Evolutionary conservation across 2,888 invertebrate genomes (phyloP).

Genomic region (Meteorus cinctellus): DNA sequence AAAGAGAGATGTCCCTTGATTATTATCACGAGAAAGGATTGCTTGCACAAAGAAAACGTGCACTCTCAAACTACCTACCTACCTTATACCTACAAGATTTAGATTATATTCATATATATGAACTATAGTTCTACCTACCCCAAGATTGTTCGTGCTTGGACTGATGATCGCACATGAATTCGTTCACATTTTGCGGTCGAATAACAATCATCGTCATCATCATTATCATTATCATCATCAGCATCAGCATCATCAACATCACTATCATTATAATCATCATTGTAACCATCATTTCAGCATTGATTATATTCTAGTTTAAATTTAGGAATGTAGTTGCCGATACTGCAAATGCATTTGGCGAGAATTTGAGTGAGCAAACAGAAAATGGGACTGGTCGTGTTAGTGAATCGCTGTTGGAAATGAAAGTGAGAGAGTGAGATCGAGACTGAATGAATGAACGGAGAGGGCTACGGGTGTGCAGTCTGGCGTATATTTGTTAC

Average conservation of each 20-base stretch:
- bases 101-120: slow-evolving; percentile 1
- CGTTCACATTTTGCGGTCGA: slow-evolving; percentile 7
- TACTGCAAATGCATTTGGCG: slow-evolving; percentile 2
- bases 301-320: background rate
- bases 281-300: background rate
- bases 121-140: slow-evolving; percentile 6
- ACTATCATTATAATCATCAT: background rate
- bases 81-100: slow-evolving; percentile 2
- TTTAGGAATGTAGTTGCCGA: slow-evolving; percentile 2
- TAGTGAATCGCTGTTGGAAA: background rate
- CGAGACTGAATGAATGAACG: slow-evolving; percentile 4
- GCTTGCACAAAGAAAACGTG: slow-evolving; percentile 13
- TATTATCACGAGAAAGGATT: slow-evolving; percentile 15
- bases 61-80: background rate
- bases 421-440: background rate
- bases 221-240: background rate
- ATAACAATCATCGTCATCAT: background rate
- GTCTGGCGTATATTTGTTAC: slow-evolving; percentile 67
- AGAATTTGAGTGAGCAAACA: slow-evolving; percentile 21
- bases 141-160: slow-evolving; percentile 8
- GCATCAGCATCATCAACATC: background rate
- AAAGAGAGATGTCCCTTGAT: slow-evolving; percentile 10
- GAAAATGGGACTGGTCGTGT: slow-evolving; percentile 19
- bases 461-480: slow-evolving; percentile 48
- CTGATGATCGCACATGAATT: slow-evolving; percentile 9